These are phyloP conservation scores for Strigamia crassipes DNA, from an alignment of 2,888 invertebrate species.

Conservation along the genomic window DNA sequence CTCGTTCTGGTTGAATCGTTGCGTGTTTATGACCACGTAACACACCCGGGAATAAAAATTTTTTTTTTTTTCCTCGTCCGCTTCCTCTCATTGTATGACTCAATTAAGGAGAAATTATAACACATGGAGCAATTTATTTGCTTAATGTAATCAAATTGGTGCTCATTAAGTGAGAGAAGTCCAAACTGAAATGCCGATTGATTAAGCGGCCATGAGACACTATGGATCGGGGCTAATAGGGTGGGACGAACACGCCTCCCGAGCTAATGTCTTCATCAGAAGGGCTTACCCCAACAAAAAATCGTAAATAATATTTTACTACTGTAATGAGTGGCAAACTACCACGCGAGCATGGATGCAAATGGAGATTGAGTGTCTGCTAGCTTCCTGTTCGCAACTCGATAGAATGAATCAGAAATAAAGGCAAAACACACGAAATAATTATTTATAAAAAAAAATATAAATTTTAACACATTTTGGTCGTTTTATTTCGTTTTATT, in stretches of 20 bases:
- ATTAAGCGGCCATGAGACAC: constrained; percentile 23
- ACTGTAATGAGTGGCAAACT: constrained; percentile 34
- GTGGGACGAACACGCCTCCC: constrained; percentile 19
- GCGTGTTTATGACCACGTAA: constrained; percentile 19
- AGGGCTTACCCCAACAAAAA: neutral
- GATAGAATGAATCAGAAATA: neutral
- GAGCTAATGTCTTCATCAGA: constrained; percentile 17
- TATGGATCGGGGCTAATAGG: constrained; percentile 30
- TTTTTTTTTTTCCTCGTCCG: neutral
- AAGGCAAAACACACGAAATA: too few relatives aligned
- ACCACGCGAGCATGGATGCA: constrained; percentile 31
- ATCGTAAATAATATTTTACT: constrained; percentile 28
- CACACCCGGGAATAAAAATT: neutral
- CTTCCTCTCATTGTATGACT: constrained; percentile 41
- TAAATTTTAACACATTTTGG: too few relatives aligned
- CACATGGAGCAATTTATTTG: constrained; percentile 36
- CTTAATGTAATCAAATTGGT: constrained; percentile 46
- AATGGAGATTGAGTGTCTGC: constrained; percentile 10
- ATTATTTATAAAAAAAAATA: too few relatives aligned
- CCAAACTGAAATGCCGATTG: neutral
- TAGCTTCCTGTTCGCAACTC: neutral
- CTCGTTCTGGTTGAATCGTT: neutral
- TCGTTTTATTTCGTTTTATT: too few relatives aligned
- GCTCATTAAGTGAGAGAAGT: constrained; percentile 43
- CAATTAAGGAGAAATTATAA: constrained; percentile 43